These are phyloP conservation scores for Lates japonicus DNA, from an alignment of 2,797 vertebrate species.

Conservation along the genomic window DNA sequence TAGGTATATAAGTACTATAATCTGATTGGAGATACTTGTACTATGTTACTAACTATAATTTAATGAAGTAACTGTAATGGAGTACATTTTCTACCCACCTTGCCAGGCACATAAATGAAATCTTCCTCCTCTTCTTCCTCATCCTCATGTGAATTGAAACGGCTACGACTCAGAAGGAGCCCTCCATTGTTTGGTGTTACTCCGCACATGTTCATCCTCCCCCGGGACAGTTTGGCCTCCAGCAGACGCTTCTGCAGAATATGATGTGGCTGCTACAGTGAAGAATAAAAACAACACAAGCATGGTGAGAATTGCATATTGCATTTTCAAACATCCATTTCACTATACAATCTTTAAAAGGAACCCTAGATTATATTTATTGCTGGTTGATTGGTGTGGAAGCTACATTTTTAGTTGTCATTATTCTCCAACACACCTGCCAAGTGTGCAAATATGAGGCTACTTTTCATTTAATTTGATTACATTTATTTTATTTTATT, in stretches of 20 bases:
- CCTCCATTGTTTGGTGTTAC: slow-evolving; percentile 78
- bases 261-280: slow-evolving; percentile 89
- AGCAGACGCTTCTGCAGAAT: slow-evolving; percentile 92
- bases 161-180: slow-evolving; percentile 44
- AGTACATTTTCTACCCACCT: slow-evolving; percentile 78
- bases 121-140: slow-evolving; percentile 83
- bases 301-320: neutral
- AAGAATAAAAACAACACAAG: neutral
- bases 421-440: too few relatives aligned
- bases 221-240: slow-evolving; percentile 89
- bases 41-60: too few relatives aligned
- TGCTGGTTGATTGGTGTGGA: too few relatives aligned
- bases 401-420: too few relatives aligned
- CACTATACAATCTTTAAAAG: too few relatives aligned
- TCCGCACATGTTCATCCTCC: slow-evolving; percentile 79
- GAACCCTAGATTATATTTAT: too few relatives aligned
- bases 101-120: slow-evolving; percentile 88
- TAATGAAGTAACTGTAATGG: neutral
- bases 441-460: neutral
- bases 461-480: neutral
- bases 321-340: neutral
- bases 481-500: neutral
- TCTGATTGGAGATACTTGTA: neutral
- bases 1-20: neutral
- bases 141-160: slow-evolving; percentile 41